Evolutionary conservation across 2,797 vertebrate species (phyloP).

Genomic region (Eupleurogrammus muticus): DNA sequence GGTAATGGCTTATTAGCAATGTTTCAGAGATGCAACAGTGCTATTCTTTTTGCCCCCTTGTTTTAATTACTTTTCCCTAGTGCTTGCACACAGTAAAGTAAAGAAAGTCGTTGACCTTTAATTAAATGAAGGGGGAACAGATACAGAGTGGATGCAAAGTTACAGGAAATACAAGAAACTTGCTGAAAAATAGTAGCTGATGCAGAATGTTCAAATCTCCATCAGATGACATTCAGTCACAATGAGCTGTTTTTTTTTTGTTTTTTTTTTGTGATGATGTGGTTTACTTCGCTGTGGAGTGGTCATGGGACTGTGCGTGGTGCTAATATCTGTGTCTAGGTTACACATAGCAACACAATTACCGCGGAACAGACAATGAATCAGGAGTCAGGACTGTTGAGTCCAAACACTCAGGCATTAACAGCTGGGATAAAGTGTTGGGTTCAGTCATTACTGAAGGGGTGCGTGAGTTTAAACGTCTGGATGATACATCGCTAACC

Average conservation of each 20-base stretch:
- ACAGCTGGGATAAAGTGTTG: neutral
- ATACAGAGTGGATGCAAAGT: neutral
- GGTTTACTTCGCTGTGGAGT: slow-evolving; percentile 30
- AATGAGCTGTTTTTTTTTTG: slow-evolving; percentile 38
- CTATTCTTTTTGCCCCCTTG: neutral
- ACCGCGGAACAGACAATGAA: slow-evolving; percentile 48
- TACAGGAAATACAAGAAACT: neutral
- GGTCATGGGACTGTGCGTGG: slow-evolving; percentile 73
- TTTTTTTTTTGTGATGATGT: slow-evolving; percentile 39
- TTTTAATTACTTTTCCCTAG: neutral
- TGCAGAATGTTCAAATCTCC: neutral
- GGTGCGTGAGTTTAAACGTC: neutral
- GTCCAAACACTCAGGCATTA: slow-evolving; percentile 8
- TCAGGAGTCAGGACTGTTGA: slow-evolving; percentile 24
- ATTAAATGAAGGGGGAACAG: neutral
- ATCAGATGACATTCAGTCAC: slow-evolving; percentile 12
- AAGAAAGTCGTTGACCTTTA: neutral
- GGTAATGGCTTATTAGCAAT: neutral
- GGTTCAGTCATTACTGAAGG: neutral
- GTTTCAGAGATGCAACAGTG: neutral
- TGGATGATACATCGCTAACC: neutral
- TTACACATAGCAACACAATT: slow-evolving; percentile 69
- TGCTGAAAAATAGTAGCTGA: neutral
- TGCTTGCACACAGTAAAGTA: neutral
- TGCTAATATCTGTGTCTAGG: slow-evolving; percentile 39